These are phyloP conservation scores for Papilio xuthus DNA, from an alignment of 1,140 invertebrate genomes.

Conservation along the genomic window DNA sequence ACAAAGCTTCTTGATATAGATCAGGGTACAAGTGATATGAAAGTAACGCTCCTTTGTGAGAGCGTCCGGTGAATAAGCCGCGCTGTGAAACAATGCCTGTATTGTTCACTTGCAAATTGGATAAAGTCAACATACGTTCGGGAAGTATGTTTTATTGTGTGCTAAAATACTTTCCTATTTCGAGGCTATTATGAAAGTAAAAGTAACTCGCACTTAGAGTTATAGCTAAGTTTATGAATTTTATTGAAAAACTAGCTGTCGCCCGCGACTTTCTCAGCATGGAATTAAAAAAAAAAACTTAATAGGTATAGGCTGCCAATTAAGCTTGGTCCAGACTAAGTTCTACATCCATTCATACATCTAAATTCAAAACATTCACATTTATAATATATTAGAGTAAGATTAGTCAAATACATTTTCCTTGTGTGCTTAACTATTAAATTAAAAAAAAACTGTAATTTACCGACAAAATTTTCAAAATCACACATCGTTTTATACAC, in stretches of 20 bases:
- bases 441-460: too few species aligned
- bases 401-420: too few species aligned
- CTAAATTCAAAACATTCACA: too few species aligned
- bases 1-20: constrained; percentile 67
- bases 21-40: constrained; percentile 64
- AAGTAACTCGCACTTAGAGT: not conserved
- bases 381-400: too few species aligned
- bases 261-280: too few species aligned
- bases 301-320: too few species aligned
- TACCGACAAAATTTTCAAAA: too few species aligned
- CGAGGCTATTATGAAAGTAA: not conserved
- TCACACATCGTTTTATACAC: too few species aligned
- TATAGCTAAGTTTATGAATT: not conserved
- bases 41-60: constrained; percentile 68
- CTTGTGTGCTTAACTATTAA: too few species aligned
- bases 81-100: constrained; percentile 69
- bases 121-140: constrained; percentile 54
- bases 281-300: too few species aligned
- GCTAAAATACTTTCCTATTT: constrained; percentile 38
- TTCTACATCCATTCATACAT: too few species aligned
- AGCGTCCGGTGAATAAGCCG: constrained; percentile 70
- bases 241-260: not conserved
- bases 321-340: too few species aligned
- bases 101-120: constrained; percentile 71
- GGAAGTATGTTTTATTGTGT: constrained; percentile 53